These are phyloP conservation scores for Riparia riparia DNA, from an alignment of 2,113 vertebrate species.

Conservation along the genomic window DNA sequence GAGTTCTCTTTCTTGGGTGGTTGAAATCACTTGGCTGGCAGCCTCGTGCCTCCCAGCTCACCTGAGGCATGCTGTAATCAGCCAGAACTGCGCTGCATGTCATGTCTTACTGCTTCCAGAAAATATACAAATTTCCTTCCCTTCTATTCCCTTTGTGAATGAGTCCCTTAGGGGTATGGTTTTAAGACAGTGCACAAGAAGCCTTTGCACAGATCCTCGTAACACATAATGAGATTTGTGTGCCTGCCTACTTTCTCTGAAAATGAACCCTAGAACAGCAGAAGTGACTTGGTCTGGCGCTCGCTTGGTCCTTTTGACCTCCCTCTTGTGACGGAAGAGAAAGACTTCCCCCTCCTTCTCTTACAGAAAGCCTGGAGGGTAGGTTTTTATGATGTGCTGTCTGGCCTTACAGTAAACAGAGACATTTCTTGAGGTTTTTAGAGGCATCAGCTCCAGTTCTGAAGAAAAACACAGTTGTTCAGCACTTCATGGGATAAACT, in stretches of 20 bases:
- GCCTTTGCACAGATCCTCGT: not conserved
- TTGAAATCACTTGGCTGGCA: slow-evolving; percentile 28
- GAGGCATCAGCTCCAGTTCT: not conserved
- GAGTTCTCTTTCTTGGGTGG: slow-evolving; percentile 36
- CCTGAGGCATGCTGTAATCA: slow-evolving; percentile 54
- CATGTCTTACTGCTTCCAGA: slow-evolving; percentile 39
- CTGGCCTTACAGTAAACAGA: not conserved
- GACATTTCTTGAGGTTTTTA: not conserved
- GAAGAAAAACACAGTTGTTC: not conserved
- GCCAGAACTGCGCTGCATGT: slow-evolving; percentile 1
- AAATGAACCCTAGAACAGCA: not conserved
- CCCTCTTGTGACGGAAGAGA: not conserved
- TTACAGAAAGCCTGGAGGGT: not conserved
- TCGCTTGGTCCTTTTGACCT: not conserved
- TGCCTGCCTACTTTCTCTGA: not conserved
- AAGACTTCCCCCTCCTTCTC: not conserved
- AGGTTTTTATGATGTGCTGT: not conserved
- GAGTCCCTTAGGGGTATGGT: slow-evolving; percentile 45
- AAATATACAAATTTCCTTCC: slow-evolving; percentile 1
- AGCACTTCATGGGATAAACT: not conserved
- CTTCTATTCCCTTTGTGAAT: slow-evolving; percentile 24
- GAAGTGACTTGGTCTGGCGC: slow-evolving; percentile 1
- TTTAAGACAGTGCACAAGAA: not conserved
- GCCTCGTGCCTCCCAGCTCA: slow-evolving; percentile 40
- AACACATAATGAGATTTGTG: slow-evolving; percentile 1